Base-by-base conservation (phyloP, 2,797 vertebrate species). In the Cygnus olor region DNA sequence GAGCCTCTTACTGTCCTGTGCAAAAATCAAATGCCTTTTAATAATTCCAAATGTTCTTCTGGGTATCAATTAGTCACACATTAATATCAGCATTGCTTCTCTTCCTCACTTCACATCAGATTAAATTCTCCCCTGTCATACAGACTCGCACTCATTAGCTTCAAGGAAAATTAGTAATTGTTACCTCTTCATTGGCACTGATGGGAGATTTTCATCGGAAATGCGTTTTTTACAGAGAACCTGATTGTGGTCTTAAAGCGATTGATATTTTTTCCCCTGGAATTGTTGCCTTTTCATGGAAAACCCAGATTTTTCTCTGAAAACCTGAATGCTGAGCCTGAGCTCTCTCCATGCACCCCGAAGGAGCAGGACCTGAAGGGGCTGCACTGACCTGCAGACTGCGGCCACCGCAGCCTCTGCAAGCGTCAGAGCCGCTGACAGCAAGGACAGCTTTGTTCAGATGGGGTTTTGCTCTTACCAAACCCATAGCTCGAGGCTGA, bases 1-100 rank as follows among this genome's bases (percentile, higher is more conserved):
- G 94, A 95, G 94, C 77, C 93, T 97, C 96, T 91, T 94, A 96
- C 90, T 96, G 93, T 96, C 97, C 96, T 96, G 81, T 60, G 80
- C 44, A 93, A 92, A 83, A 94, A 96, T 89, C 91, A 94, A 95
- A 97, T 94, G 95, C 80, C 95, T 93, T 97, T 97, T 97, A 96
- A 96, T 92, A 64, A 97, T 83, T 94, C 89, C 84, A 87, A 85
- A 89, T 95, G 89, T 97, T 98, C 97, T 96, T 97, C 95, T 95
- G 96, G 95, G 94, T 95, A 96, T 93, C 92, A 96, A 95, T 96
- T 97, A 91, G 82, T 93, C 96, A 97, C 94, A 95, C 95, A 89
- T 96, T 97, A 96, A 94, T 94, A 95, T 96, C 88, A 61, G 94
- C 89, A 96, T 91, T 95, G 77, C 90, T 97, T 96, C 91, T 94